Conservation (phyloP, 2,888 invertebrate genomes). For the Pecten maximus region DNA sequence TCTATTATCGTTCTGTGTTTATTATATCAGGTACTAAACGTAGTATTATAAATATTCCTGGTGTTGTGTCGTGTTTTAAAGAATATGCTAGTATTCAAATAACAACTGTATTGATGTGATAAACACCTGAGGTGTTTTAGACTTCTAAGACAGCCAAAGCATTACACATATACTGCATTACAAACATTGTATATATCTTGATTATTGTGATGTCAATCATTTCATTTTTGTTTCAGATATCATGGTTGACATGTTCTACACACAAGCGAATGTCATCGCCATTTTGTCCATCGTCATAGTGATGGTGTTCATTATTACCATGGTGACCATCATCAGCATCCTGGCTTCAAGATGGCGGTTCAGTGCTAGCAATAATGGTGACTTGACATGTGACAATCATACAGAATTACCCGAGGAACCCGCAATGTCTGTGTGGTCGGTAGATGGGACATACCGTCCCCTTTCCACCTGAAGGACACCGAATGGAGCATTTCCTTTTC, state of each 20-base stretch:
- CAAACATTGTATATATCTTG: neutral
- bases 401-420: neutral
- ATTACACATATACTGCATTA: no score
- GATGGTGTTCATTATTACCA: slow-evolving; percentile 42
- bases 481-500: neutral
- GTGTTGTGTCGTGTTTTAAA: no score
- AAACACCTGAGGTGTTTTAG: no score
- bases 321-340: slow-evolving; percentile 46
- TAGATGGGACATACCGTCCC: neutral
- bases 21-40: no score
- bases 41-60: no score
- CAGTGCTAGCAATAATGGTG: slow-evolving; percentile 27
- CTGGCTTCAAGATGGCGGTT: slow-evolving; percentile 45
- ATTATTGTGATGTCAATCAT: neutral
- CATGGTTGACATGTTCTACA: slow-evolving; percentile 23
- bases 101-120: no score
- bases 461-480: neutral
- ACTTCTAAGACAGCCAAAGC: no score
- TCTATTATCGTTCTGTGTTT: no score
- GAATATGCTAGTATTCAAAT: no score
- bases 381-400: slow-evolving; percentile 6
- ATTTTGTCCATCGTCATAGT: slow-evolving; percentile 40
- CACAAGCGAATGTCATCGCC: slow-evolving; percentile 40
- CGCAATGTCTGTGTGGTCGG: neutral
- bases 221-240: slow-evolving; percentile 11